Evolutionary conservation across 2,797 vertebrate species (phyloP).

Genomic region (Peromyscus eremicus): DNA sequence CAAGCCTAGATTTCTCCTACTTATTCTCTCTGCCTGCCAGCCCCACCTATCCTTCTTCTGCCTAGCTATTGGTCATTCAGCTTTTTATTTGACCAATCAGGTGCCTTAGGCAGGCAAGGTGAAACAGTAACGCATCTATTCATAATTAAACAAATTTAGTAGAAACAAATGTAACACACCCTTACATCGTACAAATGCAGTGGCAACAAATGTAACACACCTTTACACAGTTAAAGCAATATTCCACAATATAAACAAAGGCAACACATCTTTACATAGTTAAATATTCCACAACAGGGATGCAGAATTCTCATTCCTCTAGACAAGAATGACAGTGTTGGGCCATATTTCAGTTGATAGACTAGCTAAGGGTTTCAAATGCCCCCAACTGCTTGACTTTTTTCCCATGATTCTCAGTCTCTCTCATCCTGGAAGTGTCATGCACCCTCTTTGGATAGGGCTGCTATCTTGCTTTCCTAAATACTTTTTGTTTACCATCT

Average conservation of each 20-base stretch:
- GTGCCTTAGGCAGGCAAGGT: background rate
- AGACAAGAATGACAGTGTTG: background rate
- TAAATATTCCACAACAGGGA: background rate
- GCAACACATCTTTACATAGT: background rate
- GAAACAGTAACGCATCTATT: background rate
- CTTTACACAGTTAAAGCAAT: background rate
- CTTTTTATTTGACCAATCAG: too few relatives aligned
- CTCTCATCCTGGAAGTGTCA: background rate
- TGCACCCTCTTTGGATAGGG: background rate
- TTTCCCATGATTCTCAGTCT: background rate
- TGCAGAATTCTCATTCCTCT: background rate
- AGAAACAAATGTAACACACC: background rate
- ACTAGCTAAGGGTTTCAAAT: background rate
- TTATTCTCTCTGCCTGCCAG: background rate
- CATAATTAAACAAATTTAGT: background rate
- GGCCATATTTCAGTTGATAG: background rate
- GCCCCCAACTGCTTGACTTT: background rate
- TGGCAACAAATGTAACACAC: background rate
- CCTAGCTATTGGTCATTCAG: too few relatives aligned
- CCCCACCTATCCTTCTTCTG: too few relatives aligned
- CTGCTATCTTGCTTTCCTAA: background rate
- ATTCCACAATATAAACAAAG: background rate
- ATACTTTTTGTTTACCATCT: background rate
- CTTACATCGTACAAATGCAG: too few relatives aligned
- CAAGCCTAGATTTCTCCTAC: background rate